These are phyloP conservation scores for Lottia scabra DNA, from an alignment of 2,888 invertebrate species.

Conservation along the genomic window DNA sequence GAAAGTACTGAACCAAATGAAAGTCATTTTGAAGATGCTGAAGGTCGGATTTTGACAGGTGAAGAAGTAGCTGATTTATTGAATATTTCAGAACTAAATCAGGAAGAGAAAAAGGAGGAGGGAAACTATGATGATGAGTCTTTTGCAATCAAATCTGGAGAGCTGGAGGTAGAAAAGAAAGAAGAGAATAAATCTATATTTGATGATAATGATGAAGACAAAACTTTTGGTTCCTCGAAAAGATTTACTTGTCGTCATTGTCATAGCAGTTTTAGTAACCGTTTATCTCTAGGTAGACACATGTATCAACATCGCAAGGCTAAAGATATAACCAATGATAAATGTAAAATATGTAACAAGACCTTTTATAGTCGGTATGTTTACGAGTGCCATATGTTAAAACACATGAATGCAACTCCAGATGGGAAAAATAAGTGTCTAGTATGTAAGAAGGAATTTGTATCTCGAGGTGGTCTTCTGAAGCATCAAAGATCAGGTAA, in stretches of 20 bases:
- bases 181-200: too few relatives aligned
- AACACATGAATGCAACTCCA: neutral
- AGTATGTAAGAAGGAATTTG: conserved; percentile 5
- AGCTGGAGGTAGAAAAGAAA: too few relatives aligned
- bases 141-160: too few relatives aligned
- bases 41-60: too few relatives aligned
- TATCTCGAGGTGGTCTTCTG: neutral
- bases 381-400: neutral
- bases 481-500: conserved; percentile 8
- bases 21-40: too few relatives aligned
- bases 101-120: too few relatives aligned
- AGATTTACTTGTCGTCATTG: neutral
- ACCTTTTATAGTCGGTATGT: neutral
- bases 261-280: neutral
- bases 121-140: too few relatives aligned
- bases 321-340: neutral
- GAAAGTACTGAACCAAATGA: too few relatives aligned
- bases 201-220: too few relatives aligned
- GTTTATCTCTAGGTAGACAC: neutral
- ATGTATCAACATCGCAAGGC: neutral
- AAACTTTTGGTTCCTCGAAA: too few relatives aligned
- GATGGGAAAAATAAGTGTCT: conserved; percentile 7
- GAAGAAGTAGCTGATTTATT: too few relatives aligned
- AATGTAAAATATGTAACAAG: conserved; percentile 5
- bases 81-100: too few relatives aligned